Percentiles rank a stretch among this genome's conserved stretches.
These are phyloP conservation scores for roundworm (Caenorhabditis elegans) DNA, from an alignment of 1,140 invertebrate genomes.

Conservation along the genomic window WBcel235 BX284605.5:12599001-12599500, in stretches of 20 bases:
- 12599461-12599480: too few relatives aligned
- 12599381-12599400: too few relatives aligned
- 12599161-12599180: background rate
- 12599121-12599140: background rate
- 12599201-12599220: background rate
- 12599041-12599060: background rate
- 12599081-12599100: background rate
- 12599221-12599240: background rate
- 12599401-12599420: too few relatives aligned
- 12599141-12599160: background rate
- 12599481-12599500: too few relatives aligned
- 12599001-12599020: background rate
- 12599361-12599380: too few relatives aligned
- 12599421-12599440: too few relatives aligned
- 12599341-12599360: background rate
- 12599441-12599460: too few relatives aligned
- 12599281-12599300: background rate
- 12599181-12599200: too few relatives aligned
- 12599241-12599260: background rate
- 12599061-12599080: slow-evolving; percentile 1
- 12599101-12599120: background rate
- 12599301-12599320: background rate
- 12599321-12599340: background rate
- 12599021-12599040: background rate
- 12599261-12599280: background rate